Base-by-base conservation (phyloP, 1,140 invertebrate species). In the Drosophila ogumai region DNA sequence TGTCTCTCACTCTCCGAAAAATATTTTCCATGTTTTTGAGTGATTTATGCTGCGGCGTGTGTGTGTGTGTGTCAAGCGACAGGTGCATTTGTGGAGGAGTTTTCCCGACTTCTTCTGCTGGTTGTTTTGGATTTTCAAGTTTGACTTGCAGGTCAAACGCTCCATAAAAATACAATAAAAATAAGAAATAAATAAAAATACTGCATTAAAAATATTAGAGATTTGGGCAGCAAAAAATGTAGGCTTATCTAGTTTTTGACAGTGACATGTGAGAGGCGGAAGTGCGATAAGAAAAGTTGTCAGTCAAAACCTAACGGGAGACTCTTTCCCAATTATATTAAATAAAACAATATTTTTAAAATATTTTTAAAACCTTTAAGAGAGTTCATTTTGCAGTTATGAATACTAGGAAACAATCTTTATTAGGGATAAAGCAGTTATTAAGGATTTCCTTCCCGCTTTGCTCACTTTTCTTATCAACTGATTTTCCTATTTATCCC, bases 21-120 rank as follows among this genome's bases (percentile, higher is more conserved):
- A 75, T 74, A 90, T 76, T 82, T 84, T 75, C 64, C 66, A 59
- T 80, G 64, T 75, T 88, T 81, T 75, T 90, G 80, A 90, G 58
- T 88, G 85, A 90, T 88, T 90, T 88, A 85, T 90, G 77, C 66
- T 79, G 47, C 38, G 46, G 38, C n/a, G 40, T 31, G 25, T 32
- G 25, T 65, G n/a, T 76, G 55, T 78, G 44, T 65, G 25, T 64
- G 44, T 22, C 31, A 63, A 66, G 67, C 64, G 82, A 84, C 84
- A 88, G 84, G 85, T 88, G 85, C 64, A 66, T 61, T 79, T 38
- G 54, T 38, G 61, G 22, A 64, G 52, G 43, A 61, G 44, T 74
- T 81, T 73, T 61, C 13, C 19, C 28, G 2, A 25, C 54, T 41
- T 47, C 55, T 61, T 49, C 41, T 46, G 46, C 47, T 34, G 55